Conservation (phyloP, 2,797 vertebrate genomes). For the Anisognathus igniventris region DNA sequence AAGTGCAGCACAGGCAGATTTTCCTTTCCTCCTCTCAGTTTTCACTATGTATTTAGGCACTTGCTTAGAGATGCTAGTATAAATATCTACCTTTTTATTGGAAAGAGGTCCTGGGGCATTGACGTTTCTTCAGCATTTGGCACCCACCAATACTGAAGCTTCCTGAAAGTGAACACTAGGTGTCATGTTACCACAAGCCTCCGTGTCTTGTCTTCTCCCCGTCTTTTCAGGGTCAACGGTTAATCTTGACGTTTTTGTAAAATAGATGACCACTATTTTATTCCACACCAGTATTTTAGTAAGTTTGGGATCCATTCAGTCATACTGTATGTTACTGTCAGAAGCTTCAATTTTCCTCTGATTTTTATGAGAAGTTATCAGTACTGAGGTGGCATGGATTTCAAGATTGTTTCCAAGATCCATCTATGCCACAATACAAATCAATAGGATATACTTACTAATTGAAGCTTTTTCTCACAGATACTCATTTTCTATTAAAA, state of each 20-base stretch:
- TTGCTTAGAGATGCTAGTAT: neutral
- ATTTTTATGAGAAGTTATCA: neutral
- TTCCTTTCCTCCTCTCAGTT: neutral
- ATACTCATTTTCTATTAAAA: neutral
- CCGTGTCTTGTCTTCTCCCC: neutral
- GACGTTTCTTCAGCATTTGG: neutral
- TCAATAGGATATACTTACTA: neutral
- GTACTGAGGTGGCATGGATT: neutral
- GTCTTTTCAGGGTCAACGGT: neutral
- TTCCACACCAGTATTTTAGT: neutral
- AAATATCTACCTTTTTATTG: neutral
- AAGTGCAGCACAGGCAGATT: neutral
- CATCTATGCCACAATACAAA: neutral
- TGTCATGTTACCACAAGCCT: conserved; percentile 41
- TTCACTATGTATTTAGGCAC: neutral
- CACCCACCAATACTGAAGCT: neutral
- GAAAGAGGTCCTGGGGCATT: neutral
- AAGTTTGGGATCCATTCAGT: neutral
- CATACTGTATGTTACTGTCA: neutral
- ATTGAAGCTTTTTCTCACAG: neutral
- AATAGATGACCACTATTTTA: neutral
- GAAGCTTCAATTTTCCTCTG: neutral
- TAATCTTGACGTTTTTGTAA: neutral
- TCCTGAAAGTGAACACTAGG: conserved; percentile 34
- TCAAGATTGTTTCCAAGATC: neutral